phyloP scores from a whole-genome alignment of 2,888 invertebrate species.

The Lepeophtheirus nordmannii region DNA sequence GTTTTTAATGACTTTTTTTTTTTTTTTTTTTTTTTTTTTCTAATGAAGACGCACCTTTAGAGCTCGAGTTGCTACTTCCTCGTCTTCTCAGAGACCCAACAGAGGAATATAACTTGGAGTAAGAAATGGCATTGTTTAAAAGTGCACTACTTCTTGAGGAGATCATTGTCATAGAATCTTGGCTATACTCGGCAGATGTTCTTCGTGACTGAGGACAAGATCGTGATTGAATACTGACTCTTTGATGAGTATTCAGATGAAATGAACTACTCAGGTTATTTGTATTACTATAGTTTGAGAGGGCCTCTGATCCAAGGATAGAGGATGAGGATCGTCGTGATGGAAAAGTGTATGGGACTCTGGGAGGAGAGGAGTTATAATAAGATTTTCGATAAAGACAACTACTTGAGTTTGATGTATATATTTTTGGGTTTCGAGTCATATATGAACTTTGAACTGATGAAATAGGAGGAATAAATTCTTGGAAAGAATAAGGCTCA shows the following conservation, averaged over 20 bases:
- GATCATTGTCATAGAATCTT: conserved; percentile 1
- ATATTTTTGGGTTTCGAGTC: neutral
- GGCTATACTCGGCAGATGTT: conserved; percentile 5
- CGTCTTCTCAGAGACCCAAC: neutral
- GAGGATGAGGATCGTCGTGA: neutral
- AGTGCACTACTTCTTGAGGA: neutral
- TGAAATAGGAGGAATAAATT: neutral
- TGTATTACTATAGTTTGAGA: neutral
- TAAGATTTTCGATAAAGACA: neutral
- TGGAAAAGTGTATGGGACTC: neutral
- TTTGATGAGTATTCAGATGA: conserved; percentile 6
- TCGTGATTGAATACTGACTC: conserved; percentile 1
- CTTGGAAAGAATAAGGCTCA: neutral
- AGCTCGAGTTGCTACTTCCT: conserved; percentile 2
- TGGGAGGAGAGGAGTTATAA: neutral
- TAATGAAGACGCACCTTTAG: neutral
- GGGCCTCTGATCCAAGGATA: neutral
- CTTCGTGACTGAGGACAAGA: neutral
- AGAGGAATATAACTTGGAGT: neutral
- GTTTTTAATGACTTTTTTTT: neutral
- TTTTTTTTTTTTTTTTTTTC: neutral
- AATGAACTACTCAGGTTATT: neutral
- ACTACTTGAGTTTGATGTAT: neutral
- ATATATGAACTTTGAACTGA: neutral
- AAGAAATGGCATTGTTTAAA: neutral